These are phyloP conservation scores for Phalera bucephala DNA, from an alignment of 2,888 invertebrate genomes.

Conservation along the genomic window DNA sequence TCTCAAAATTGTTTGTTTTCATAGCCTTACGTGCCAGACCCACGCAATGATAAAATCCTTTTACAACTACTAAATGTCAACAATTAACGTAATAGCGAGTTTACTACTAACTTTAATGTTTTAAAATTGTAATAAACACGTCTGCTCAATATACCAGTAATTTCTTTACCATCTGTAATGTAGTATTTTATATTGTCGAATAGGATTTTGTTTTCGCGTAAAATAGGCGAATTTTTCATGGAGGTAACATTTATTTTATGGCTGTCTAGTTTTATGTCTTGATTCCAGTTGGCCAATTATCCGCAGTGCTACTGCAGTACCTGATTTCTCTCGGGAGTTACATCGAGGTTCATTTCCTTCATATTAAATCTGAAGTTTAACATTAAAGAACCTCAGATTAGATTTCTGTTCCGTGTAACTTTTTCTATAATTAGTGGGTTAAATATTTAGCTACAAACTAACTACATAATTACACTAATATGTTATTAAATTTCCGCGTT, in stretches of 20 bases:
- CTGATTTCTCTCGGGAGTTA: neutral
- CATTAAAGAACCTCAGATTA: no score
- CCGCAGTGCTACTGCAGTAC: neutral
- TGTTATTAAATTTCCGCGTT: no score
- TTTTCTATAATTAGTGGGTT: no score
- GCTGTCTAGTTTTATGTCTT: neutral
- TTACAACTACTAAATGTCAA: slow-evolving; percentile 12
- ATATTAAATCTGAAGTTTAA: no score
- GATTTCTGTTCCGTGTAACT: no score
- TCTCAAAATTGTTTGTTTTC: slow-evolving; percentile 2
- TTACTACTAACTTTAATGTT: slow-evolving; percentile 7
- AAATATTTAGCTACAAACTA: no score
- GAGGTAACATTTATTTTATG: neutral
- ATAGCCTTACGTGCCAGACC: slow-evolving; percentile 1
- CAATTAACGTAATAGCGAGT: slow-evolving; percentile 9
- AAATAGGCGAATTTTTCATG: no score
- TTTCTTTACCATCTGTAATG: neutral
- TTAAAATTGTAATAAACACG: slow-evolving; percentile 6
- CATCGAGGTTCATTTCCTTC: neutral
- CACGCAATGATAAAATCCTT: slow-evolving; percentile 6
- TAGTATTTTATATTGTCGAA: neutral
- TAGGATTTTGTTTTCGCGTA: no score
- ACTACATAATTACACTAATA: no score
- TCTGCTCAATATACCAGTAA: neutral
- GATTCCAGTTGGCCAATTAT: neutral